These are phyloP conservation scores for Cosmorhoe ocellata DNA, from an alignment of 2,888 invertebrate genomes.

Conservation along the genomic window DNA sequence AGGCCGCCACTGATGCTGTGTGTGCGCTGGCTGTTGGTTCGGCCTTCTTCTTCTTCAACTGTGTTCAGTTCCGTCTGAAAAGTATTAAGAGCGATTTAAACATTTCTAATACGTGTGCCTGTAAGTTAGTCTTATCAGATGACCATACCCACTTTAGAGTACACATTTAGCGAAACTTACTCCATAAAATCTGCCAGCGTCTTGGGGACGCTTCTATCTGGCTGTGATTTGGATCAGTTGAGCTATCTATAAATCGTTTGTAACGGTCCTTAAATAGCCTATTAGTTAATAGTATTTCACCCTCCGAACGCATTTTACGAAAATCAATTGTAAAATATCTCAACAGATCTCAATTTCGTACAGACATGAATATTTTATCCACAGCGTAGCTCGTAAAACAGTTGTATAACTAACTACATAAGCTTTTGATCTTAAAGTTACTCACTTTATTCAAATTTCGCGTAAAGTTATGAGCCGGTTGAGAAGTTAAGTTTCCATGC, in stretches of 20 bases:
- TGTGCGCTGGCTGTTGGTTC: constrained; percentile 65
- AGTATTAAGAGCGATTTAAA: not conserved
- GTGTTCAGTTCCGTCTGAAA: constrained; percentile 72
- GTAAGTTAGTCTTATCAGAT: too few species aligned
- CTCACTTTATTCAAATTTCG: not conserved
- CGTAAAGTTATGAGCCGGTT: not conserved
- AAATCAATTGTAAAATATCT: constrained; percentile 7
- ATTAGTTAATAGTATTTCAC: too few species aligned
- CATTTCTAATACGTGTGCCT: too few species aligned
- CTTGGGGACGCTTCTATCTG: too few species aligned
- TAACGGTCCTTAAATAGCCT: too few species aligned
- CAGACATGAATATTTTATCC: constrained; percentile 18
- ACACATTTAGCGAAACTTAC: too few species aligned
- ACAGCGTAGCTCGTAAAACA: constrained; percentile 2
- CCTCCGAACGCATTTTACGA: not conserved
- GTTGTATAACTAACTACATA: constrained; percentile 5
- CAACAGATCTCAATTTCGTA: constrained; percentile 4
- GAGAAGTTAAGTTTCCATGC: too few species aligned
- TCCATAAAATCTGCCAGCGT: too few species aligned
- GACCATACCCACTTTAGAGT: too few species aligned
- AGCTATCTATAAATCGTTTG: too few species aligned
- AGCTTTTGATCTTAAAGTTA: constrained; percentile 7
- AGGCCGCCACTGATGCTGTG: constrained; percentile 87
- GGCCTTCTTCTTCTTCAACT: constrained; percentile 72
- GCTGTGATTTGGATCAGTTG: too few species aligned